phyloP scores from a whole-genome alignment of 2,113 vertebrate species.

The Zosterops lateralis region DNA sequence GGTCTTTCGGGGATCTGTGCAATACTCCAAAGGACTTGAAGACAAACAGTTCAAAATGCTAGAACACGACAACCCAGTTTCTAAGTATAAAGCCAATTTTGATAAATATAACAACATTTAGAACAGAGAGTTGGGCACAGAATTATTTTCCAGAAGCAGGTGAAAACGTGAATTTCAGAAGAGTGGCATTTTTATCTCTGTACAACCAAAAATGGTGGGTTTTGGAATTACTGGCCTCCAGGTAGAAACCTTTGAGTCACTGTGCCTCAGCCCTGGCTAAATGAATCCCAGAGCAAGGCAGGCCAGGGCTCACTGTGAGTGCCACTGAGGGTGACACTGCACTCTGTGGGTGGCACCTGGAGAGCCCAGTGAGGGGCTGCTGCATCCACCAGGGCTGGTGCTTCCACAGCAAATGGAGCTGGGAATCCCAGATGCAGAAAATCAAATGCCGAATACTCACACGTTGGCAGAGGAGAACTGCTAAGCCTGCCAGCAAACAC shows the following conservation, averaged over 20 bases:
- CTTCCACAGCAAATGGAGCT: neutral
- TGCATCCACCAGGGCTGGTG: neutral
- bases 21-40: neutral
- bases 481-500: neutral
- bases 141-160: neutral
- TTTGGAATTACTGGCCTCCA: neutral
- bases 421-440: neutral
- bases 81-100: constrained; percentile 24
- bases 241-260: neutral
- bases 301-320: accelerated
- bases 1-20: neutral
- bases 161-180: neutral
- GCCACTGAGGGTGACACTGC: neutral
- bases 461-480: neutral
- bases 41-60: constrained; percentile 4
- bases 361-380: neutral
- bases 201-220: neutral
- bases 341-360: neutral
- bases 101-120: neutral
- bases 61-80: neutral
- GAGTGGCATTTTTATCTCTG: neutral
- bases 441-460: neutral
- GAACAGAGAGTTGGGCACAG: neutral
- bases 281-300: neutral
- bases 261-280: neutral